Conservation (phyloP, 2,888 invertebrate genomes). For the Tetheella fluctuosa region DNA sequence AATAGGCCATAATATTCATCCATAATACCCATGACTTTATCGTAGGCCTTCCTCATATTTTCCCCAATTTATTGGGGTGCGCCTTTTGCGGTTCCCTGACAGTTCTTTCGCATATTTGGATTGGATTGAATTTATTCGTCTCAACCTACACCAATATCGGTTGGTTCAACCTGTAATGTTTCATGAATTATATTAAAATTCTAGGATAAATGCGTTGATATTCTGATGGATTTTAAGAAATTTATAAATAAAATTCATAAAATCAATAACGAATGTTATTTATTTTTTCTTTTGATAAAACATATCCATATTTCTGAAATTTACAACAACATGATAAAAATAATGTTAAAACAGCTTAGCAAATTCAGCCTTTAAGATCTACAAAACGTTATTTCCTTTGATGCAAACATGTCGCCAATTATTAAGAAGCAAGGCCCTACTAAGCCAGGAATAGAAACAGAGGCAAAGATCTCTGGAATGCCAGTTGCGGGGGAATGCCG, state of each 20-base stretch:
- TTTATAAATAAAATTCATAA: background rate
- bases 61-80: conserved; percentile 69
- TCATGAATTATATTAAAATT: conserved; percentile 19
- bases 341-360: no score
- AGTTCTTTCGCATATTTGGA: conserved; percentile 65
- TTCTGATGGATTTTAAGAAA: background rate
- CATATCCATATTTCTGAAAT: no score
- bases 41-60: conserved; percentile 65
- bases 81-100: conserved; percentile 65
- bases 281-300: no score
- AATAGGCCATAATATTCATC: conserved; percentile 70
- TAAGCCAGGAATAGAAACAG: background rate
- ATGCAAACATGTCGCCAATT: background rate
- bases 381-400: no score
- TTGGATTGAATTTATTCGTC: conserved; percentile 63
- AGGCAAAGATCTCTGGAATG: conserved; percentile 29
- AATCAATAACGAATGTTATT: background rate
- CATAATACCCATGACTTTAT: conserved; percentile 71
- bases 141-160: conserved; percentile 48
- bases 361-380: no score
- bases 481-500: conserved; percentile 37
- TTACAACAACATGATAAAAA: no score
- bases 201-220: background rate
- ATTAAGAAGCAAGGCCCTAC: background rate
- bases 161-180: conserved; percentile 44